phyloP scores from a whole-genome alignment of 1,140 invertebrate species.

The Leptinotarsa defecta region DNA sequence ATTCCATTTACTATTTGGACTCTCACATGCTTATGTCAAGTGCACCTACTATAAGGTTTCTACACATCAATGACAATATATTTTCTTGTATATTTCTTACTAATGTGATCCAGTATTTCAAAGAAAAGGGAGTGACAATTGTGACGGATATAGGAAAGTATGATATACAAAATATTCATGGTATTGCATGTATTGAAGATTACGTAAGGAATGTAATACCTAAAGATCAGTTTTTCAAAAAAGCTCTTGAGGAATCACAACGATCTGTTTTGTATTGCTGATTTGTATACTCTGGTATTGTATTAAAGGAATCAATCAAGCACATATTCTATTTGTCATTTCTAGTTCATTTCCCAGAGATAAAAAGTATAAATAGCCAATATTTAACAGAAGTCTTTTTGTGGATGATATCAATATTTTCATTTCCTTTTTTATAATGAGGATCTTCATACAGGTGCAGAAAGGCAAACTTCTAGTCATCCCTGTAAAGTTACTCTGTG shows the following conservation, averaged over 20 bases:
- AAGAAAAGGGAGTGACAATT: slow-evolving; percentile 41
- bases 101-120: slow-evolving; percentile 46
- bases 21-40: slow-evolving; percentile 36
- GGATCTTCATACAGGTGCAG: no score
- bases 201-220: slow-evolving; percentile 24
- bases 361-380: no score
- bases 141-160: slow-evolving; percentile 37
- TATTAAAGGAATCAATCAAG: no score
- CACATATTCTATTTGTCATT: no score
- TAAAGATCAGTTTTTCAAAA: slow-evolving; percentile 19
- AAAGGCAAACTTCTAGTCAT: no score
- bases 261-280: slow-evolving; percentile 4
- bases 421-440: no score
- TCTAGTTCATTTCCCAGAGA: no score
- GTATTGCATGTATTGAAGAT: slow-evolving; percentile 48
- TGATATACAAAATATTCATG: slow-evolving; percentile 49
- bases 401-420: no score
- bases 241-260: slow-evolving; percentile 11
- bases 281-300: background rate
- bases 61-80: slow-evolving; percentile 47
- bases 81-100: slow-evolving; percentile 44
- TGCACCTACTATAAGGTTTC: slow-evolving; percentile 39
- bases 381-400: no score
- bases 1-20: slow-evolving; percentile 48
- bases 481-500: no score